These are phyloP conservation scores for Schrankia costaestrigalis DNA, from an alignment of 2,888 invertebrate species.

Conservation along the genomic window DNA sequence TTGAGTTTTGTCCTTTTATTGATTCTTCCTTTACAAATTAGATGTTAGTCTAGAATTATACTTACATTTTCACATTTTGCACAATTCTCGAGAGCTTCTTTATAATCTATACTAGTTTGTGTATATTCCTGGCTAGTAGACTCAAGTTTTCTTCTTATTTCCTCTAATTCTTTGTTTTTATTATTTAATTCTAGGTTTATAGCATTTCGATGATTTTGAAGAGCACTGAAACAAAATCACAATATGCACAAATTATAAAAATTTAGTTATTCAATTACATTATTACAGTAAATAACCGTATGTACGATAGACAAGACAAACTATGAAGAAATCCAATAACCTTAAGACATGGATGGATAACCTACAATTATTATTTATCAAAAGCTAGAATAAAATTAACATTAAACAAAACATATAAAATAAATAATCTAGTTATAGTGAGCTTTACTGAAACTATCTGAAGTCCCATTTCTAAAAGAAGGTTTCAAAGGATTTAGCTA, in stretches of 20 bases:
- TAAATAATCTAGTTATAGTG: no score
- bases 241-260: background rate
- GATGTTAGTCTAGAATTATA: no score
- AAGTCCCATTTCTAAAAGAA: no score
- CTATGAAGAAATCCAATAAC: no score
- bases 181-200: constrained; percentile 4
- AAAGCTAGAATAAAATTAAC: background rate
- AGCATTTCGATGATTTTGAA: constrained; percentile 42
- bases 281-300: background rate
- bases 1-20: no score
- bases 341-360: no score
- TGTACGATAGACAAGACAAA: background rate
- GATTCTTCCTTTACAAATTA: no score
- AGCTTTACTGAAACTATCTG: no score
- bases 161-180: constrained; percentile 37
- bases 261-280: background rate
- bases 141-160: constrained; percentile 30
- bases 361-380: background rate
- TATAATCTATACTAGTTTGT: constrained; percentile 49
- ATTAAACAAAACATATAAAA: no score
- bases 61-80: constrained; percentile 49
- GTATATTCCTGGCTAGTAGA: constrained; percentile 50
- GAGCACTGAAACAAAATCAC: constrained; percentile 38
- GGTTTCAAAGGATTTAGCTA: no score
- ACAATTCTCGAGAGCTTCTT: constrained; percentile 44